These are phyloP conservation scores for Schizopygopsis malacanthus DNA, from an alignment of 2,797 vertebrate species.

Conservation along the genomic window DNA sequence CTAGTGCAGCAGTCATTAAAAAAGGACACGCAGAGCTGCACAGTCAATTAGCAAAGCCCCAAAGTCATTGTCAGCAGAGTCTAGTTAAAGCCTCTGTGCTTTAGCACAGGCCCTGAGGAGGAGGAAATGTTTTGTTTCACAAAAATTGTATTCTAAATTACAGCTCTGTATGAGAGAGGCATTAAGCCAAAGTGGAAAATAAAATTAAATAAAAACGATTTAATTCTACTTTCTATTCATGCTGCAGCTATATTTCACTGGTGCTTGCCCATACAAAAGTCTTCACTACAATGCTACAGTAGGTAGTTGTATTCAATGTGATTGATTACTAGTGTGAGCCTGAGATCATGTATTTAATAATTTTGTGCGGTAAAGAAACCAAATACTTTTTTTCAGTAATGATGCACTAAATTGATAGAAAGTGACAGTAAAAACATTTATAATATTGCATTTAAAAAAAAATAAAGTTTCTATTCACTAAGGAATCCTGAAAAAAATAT, in stretches of 20 bases:
- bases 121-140: constrained; percentile 7
- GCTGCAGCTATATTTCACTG: not conserved
- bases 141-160: constrained; percentile 40
- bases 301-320: not conserved
- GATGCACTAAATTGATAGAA: not conserved
- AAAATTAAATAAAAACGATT: constrained; percentile 41
- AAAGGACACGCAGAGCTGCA: constrained; percentile 4
- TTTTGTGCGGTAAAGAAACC: too few species aligned
- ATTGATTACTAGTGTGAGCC: not conserved
- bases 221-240: not conserved
- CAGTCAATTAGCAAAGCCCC: constrained; percentile 30
- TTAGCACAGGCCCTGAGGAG: constrained; percentile 45
- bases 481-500: not conserved
- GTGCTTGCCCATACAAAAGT: not conserved
- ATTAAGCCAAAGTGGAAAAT: constrained; percentile 34
- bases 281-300: not conserved
- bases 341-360: not conserved
- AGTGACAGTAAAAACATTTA: not conserved
- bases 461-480: not conserved
- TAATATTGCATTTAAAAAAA: too few species aligned
- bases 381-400: not conserved
- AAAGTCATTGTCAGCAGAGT: constrained; percentile 11
- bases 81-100: constrained; percentile 14
- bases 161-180: constrained; percentile 15
- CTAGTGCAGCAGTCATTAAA: constrained; percentile 18